Percentiles rank a stretch among this genome's conserved stretches.
Conservation (phyloP, 2,113 vertebrate genomes). For the Aldabrachelys gigantea region DNA sequence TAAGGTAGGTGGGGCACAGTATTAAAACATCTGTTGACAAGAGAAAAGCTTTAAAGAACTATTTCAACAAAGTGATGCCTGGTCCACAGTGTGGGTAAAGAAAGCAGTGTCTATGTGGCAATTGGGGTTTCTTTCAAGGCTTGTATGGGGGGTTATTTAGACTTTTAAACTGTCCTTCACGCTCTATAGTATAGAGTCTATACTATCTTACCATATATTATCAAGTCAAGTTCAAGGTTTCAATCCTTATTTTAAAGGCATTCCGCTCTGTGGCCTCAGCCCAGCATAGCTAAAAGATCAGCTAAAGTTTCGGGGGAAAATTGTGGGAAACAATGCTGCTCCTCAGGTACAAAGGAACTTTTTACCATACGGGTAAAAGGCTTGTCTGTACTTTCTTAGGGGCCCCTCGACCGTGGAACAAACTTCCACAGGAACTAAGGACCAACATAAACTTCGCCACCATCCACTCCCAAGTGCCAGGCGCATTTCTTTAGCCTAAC, state of each 20-base stretch:
- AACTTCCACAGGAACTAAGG: not conserved
- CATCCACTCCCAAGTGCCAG: not conserved
- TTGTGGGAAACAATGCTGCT: too few relatives aligned
- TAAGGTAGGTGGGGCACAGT: not conserved
- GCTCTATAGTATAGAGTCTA: too few relatives aligned
- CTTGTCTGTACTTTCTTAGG: not conserved
- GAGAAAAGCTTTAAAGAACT: not conserved
- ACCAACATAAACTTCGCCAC: not conserved
- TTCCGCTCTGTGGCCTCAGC: not conserved
- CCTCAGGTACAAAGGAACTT: too few relatives aligned
- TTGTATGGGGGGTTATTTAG: not conserved
- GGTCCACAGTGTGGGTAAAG: not conserved
- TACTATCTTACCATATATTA: not conserved
- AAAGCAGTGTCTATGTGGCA: not conserved
- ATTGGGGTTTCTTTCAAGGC: not conserved
- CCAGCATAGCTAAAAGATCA: not conserved
- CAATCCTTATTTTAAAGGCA: not conserved
- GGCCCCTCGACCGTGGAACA: not conserved
- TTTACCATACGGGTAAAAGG: too few relatives aligned
- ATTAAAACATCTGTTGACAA: not conserved
- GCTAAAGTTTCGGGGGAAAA: not conserved
- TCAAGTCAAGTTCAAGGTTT: not conserved
- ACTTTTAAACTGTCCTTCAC: too few relatives aligned
- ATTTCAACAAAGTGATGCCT: not conserved
- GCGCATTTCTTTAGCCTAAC: not conserved